A percentile compares a stretch with the other conserved stretches of the same genome.
These are phyloP conservation scores for Antidorcas marsupialis DNA, from an alignment of 2,113 vertebrate genomes.

Conservation along the genomic window DNA sequence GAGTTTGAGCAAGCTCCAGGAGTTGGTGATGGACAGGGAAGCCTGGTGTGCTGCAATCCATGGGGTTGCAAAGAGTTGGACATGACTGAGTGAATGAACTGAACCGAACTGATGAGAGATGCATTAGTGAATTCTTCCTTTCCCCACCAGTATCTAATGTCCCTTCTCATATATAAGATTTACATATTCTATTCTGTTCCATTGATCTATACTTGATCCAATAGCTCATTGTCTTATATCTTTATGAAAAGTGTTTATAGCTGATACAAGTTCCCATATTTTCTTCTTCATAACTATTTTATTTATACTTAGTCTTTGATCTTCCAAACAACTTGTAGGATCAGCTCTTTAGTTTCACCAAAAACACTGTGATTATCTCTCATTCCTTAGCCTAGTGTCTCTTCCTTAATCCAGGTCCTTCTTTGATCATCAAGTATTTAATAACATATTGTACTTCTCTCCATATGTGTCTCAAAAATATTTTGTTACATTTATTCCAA, in stretches of 20 bases:
- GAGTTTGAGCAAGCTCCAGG: background rate
- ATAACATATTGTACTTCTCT: background rate
- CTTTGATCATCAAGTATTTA: background rate
- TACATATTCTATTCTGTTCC: background rate
- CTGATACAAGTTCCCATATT: background rate
- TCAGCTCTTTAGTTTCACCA: background rate
- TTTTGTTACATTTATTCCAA: background rate
- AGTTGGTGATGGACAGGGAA: background rate
- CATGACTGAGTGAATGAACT: background rate
- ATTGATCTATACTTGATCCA: background rate
- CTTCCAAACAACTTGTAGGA: background rate
- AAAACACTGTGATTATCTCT: background rate
- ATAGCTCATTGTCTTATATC: background rate
- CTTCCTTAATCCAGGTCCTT: background rate
- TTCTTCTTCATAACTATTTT: background rate
- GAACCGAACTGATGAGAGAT: rapidly evolving
- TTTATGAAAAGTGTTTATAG: background rate
- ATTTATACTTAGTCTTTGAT: background rate
- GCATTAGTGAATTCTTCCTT: background rate
- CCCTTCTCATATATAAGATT: background rate
- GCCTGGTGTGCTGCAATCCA: background rate
- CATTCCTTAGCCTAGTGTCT: background rate
- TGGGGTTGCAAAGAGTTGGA: background rate
- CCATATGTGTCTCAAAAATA: background rate
- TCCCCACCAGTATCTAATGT: background rate